Percentiles rank a stretch among this genome's conserved stretches.
Evolutionary conservation across 2,888 invertebrate genomes (phyloP).

Genomic region (Endomychus coccineus): DNA sequence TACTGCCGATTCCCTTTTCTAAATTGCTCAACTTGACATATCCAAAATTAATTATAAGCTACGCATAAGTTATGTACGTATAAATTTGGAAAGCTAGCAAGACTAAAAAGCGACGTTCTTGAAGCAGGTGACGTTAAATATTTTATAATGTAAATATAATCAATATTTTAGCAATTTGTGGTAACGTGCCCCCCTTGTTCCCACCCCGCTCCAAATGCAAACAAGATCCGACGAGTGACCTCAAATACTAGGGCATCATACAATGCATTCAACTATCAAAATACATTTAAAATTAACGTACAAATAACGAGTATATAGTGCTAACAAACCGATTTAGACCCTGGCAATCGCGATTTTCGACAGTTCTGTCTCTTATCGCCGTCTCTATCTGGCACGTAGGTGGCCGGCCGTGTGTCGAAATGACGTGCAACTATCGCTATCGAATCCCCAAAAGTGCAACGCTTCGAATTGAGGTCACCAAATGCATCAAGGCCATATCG

Average conservation of each 20-base stretch:
- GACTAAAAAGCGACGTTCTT: no score
- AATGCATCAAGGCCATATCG: constrained; percentile 41
- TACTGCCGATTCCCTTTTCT: no score
- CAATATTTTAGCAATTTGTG: no score
- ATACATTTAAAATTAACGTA: constrained; percentile 19
- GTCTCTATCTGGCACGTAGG: constrained; percentile 11
- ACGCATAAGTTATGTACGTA: no score
- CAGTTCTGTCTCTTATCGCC: constrained; percentile 11
- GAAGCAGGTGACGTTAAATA: no score
- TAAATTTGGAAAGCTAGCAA: no score
- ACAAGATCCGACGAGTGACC: constrained; percentile 30
- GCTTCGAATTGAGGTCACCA: constrained; percentile 43
- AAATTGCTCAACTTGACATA: no score
- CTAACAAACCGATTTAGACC: constrained; percentile 18
- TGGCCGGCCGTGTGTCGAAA: constrained; percentile 13
- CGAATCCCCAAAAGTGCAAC: constrained; percentile 38
- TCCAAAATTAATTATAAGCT: no score
- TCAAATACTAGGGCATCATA: constrained; percentile 27
- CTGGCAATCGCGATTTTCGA: constrained; percentile 16
- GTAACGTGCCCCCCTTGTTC: no score
- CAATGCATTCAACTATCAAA: constrained; percentile 28
- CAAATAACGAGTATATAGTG: constrained; percentile 25
- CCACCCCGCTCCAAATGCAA: constrained; percentile 27
- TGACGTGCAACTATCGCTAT: constrained; percentile 17
- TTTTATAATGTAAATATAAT: no score